A percentile compares a stretch with the other conserved stretches of the same genome.
Conservation (phyloP, 2,113 vertebrate genomes). For the Ciconia maguari region DNA sequence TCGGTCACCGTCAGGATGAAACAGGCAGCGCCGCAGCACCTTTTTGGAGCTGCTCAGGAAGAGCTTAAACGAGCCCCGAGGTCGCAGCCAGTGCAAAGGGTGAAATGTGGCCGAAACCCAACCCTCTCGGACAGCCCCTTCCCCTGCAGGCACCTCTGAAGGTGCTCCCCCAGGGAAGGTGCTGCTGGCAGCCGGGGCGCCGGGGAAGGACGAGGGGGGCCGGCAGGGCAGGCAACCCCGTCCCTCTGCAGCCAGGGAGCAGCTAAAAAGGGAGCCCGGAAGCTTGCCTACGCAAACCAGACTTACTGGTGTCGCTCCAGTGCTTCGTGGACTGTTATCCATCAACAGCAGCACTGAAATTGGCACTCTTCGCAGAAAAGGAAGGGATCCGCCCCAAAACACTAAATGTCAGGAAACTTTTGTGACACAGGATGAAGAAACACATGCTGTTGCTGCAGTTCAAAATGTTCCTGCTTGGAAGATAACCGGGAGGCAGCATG, state of each 20-base stretch:
- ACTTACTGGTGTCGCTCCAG: not conserved
- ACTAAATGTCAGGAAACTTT: constrained; percentile 47
- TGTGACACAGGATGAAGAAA: constrained; percentile 53
- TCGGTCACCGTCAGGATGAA: not conserved
- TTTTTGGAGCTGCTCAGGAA: not conserved
- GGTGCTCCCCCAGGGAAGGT: not conserved
- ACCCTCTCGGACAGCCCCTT: not conserved
- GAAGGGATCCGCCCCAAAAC: constrained; percentile 54
- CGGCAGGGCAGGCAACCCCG: not conserved
- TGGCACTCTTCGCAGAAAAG: constrained; percentile 14
- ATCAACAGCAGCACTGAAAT: constrained; percentile 25
- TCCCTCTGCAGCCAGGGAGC: not conserved
- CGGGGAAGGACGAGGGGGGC: not conserved
- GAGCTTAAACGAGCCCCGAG: not conserved
- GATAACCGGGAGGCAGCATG: not conserved
- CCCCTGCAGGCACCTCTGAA: not conserved
- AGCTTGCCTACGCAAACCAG: not conserved
- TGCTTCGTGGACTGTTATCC: not conserved
- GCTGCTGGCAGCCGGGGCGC: not conserved
- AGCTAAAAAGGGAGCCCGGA: not conserved
- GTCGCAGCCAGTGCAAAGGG: not conserved
- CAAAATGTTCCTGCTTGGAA: not conserved
- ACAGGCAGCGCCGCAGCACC: not conserved
- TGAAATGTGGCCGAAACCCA: not conserved
- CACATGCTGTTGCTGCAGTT: not conserved